Evolutionary conservation across 92 coral and sea anemone genomes (phyloP).

Genomic region (Pocillopora meandrina): DNA sequence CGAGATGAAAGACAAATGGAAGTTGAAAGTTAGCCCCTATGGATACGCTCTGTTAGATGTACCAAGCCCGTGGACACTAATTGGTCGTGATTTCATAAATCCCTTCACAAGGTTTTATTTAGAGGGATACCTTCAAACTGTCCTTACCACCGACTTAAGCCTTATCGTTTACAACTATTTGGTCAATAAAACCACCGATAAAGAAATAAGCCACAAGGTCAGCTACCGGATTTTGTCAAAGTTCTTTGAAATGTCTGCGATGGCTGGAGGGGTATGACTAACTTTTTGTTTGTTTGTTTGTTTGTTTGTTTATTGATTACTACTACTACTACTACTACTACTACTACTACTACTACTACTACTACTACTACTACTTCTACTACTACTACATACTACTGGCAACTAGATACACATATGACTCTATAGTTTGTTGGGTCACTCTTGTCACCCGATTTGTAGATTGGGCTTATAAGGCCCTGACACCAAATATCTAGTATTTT

Average conservation of each 20-base stretch:
- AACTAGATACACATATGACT: neutral
- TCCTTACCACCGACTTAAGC: neutral
- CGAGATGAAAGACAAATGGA: neutral
- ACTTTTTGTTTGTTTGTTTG: neutral
- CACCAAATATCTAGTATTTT: neutral
- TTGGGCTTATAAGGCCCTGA: neutral
- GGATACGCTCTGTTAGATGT: neutral
- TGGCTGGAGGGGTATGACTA: constrained; percentile 18
- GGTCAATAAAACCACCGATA: neutral
- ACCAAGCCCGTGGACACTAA: no score
- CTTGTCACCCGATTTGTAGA: neutral
- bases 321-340: no score
- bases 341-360: no score
- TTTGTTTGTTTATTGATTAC: no score
- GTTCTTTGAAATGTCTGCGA: constrained; percentile 16
- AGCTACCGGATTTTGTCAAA: constrained; percentile 13
- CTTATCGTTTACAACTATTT: neutral
- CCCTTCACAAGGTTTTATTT: constrained; percentile 27
- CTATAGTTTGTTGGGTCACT: neutral
- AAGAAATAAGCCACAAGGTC: neutral
- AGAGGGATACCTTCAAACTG: constrained; percentile 21
- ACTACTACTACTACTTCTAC: no score
- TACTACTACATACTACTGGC: no score
- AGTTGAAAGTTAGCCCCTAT: neutral
- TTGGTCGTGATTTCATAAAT: neutral